Conservation (phyloP, 1,140 invertebrate species). For the Panagrolaimus sp. region DNA sequence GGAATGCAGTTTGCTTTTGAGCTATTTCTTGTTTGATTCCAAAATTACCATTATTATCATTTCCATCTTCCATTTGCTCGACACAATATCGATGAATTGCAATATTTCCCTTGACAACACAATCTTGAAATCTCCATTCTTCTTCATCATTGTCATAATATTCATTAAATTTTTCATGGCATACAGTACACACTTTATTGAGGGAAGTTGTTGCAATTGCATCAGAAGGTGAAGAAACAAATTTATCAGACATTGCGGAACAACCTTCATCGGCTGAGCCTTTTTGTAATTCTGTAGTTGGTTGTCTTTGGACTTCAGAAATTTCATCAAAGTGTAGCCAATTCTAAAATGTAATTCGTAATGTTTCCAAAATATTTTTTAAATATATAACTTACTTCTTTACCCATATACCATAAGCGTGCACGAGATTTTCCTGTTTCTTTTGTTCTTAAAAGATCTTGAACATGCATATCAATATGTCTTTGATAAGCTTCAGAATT, state of each 20-base stretch:
- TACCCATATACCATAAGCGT: conserved; percentile 33
- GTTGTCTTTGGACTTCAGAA: conserved; percentile 38
- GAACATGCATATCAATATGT: conserved; percentile 53
- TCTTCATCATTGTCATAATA: conserved; percentile 56
- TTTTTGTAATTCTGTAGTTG: conserved; percentile 12
- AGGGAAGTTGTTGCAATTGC: conserved; percentile 23
- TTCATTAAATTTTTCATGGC: conserved; percentile 54
- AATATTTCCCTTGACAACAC: conserved; percentile 26
- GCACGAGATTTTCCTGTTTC: conserved; percentile 20
- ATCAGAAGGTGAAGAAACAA: conserved; percentile 15
- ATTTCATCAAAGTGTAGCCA: conserved; percentile 42
- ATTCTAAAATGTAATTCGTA: conserved; percentile 29
- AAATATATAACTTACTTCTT: conserved; percentile 16
- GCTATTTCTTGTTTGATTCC: too few relatives aligned
- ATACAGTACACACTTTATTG: conserved; percentile 48
- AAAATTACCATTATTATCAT: too few relatives aligned
- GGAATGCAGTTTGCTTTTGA: too few relatives aligned
- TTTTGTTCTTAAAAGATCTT: conserved; percentile 31
- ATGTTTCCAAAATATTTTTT: not conserved
- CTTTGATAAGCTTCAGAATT: conserved; percentile 40
- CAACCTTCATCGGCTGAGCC: conserved; percentile 13
- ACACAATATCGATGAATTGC: conserved; percentile 1
- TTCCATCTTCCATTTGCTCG: not conserved
- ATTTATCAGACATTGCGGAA: not conserved
- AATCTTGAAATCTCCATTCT: conserved; percentile 47